phyloP scores from a whole-genome alignment of 1,140 invertebrate species.

The Caenorhabditis inopinata region DNA sequence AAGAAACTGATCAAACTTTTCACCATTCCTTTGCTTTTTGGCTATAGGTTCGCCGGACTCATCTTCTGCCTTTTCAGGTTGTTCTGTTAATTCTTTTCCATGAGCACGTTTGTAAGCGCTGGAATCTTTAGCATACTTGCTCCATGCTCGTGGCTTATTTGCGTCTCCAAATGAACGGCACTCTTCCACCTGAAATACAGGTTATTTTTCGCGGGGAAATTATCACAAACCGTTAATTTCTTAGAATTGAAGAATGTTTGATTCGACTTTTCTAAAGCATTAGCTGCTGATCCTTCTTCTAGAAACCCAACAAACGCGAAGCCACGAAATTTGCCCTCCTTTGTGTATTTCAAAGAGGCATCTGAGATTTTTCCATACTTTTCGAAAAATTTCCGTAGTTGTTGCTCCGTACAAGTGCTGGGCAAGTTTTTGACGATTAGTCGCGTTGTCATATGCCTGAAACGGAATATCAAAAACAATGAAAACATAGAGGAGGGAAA shows the following conservation, averaged over 20 bases:
- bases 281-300: conserved; percentile 76
- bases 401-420: conserved; percentile 40
- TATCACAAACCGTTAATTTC: conserved; percentile 72
- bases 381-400: conserved; percentile 47
- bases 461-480: not conserved
- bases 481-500: too few relatives aligned
- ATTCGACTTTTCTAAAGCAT: conserved; percentile 78
- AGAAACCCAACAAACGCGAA: conserved; percentile 89
- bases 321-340: conserved; percentile 83
- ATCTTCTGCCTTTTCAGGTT: conserved; percentile 56
- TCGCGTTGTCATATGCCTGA: conserved; percentile 39
- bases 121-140: conserved; percentile 66
- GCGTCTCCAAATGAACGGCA: conserved; percentile 79
- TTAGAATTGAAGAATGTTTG: conserved; percentile 80
- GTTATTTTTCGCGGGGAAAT: not conserved
- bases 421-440: conserved; percentile 51
- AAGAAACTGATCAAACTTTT: conserved; percentile 54
- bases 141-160: conserved; percentile 85
- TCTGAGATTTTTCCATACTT: conserved; percentile 72
- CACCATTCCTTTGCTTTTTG: conserved; percentile 11
- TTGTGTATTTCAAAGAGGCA: conserved; percentile 84
- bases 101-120: conserved; percentile 62
- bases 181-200: conserved; percentile 72
- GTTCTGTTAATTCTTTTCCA: conserved; percentile 65
- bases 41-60: conserved; percentile 71